Evolutionary conservation across 2,113 vertebrate species (phyloP), one percentile per base, ranked within the genome.

Genomic region (Eublepharis macularius): DNA sequence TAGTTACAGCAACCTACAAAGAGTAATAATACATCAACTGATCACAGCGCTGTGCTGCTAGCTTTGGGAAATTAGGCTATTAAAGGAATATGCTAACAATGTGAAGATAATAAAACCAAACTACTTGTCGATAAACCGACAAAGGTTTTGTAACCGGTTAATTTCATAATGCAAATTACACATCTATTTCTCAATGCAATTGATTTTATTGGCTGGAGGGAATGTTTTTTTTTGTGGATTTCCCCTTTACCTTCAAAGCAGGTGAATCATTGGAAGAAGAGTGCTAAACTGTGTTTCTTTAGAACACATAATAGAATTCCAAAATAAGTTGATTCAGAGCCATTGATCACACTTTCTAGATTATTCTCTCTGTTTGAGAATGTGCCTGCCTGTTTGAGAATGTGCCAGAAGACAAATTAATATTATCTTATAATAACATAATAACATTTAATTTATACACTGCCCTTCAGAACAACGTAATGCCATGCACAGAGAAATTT

Each of bases 1-100:
- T 94, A 94, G 90, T 94, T 93, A 93, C 90, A 91, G 92, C 93
- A 89, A 87, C 84, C 90, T 79, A 77, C 93, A 94, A 93, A 96
- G 93, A 86, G n/a, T n/a, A n/a, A 89, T 88, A 83, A 94, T 96
- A 92, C 95, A 95, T 96, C 96, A 95, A 81, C 93, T 91, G 90
- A 94, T 97, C 91, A 86, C 5, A 4, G 84, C 94, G 94, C 94
- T 94, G 89, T 90, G 92, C 95, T 95, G 89, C 90, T 92, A 88
- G 85, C 83, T 88, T 91, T 73, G 36, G 70, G 41, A 51, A 49
- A 81, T 65, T 29, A 4, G 45, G 68, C 70, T 66, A 83, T 86
- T 80, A 65, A 43, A 91, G 82, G 45, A 81, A 79, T 65, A 81
- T 89, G 87, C 86, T 80, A 1, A 87, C 43, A 81, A 57, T 54